Evolutionary conservation across 1,140 invertebrate genomes (phyloP), one percentile per base, ranked within the genome.

Genomic region (Pissodes strobi): DNA sequence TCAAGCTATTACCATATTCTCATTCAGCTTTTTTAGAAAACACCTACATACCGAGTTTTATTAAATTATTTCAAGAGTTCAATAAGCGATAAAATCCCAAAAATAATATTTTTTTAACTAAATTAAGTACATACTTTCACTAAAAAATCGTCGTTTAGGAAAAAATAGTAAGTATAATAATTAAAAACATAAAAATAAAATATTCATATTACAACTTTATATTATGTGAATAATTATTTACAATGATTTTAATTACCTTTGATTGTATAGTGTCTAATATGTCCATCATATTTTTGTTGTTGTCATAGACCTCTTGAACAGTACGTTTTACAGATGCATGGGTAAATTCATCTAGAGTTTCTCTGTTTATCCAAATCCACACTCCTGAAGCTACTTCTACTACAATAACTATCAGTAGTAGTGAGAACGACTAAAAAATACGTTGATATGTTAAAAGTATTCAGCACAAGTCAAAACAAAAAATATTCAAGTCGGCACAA

Each of bases 381-480:
- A 86, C 82, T 34, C 84, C 88, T 48, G 87, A 87, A 1, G 89
- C 87, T 30, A 90, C 83, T 82, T 92, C 88, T 15, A 87, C 88
- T n/a, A 91, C 88, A 71, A 92, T 82, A 39, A 91, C 85, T n/a
- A 91, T 81, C 37, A 92, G 76, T 39, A 92, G 81, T 38, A 90
- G 82, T 66, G 86, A 87, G 74, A 90, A 88, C 77, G 89, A 91
- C 82, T 89, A 82, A 81, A 70, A 74, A 74, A 70, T n/a, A 63
- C 37, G 61, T 62, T 22, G 19, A 60, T 45, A n/a, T n/a, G n/a
- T n/a, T n/a, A n/a, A n/a, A n/a, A n/a, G n/a, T n/a, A n/a, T n/a
- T n/a, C n/a, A n/a, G n/a, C n/a, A n/a, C n/a, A n/a, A n/a, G n/a
- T n/a, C n/a, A n/a, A n/a, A n/a, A n/a, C n/a, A n/a, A n/a, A n/a